Percentiles rank a stretch among this genome's conserved stretches.
Evolutionary conservation across 2,113 vertebrate species (phyloP).

Genomic region (Vulpes vulpes): DNA sequence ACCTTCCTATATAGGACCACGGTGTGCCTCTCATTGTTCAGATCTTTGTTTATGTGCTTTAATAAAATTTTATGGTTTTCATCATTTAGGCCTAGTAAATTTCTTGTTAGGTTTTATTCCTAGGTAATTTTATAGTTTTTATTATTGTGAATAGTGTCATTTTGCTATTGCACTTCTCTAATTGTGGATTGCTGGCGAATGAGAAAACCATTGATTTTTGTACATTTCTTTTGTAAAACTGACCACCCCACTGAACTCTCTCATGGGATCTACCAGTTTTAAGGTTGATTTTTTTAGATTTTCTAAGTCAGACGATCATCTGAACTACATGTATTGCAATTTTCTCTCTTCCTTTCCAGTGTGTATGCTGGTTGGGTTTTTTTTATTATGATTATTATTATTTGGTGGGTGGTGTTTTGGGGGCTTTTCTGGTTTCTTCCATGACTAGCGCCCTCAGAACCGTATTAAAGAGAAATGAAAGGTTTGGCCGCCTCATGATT

Average conservation of each 20-base stretch:
- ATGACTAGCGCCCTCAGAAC: neutral
- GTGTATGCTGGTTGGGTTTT: neutral
- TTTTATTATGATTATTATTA: neutral
- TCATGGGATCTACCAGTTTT: constrained; percentile 58
- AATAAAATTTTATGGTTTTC: constrained; percentile 64
- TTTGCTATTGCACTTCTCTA: constrained; percentile 64
- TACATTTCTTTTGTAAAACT: constrained; percentile 50
- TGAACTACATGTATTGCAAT: constrained; percentile 21
- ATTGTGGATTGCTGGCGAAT: constrained; percentile 59
- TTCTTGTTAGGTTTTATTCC: constrained; percentile 54
- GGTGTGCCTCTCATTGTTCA: neutral
- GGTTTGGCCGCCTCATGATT: neutral
- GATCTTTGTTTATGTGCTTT: constrained; percentile 45
- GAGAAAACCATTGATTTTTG: constrained; percentile 69
- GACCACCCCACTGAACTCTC: constrained; percentile 48
- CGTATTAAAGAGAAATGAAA: neutral
- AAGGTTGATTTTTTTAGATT: constrained; percentile 65
- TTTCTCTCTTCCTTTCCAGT: constrained; percentile 2
- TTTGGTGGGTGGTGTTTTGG: neutral
- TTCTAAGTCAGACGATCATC: constrained; percentile 39
- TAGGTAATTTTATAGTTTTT: constrained; percentile 41
- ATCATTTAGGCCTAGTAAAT: constrained; percentile 31
- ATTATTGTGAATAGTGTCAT: neutral
- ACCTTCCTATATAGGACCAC: neutral
- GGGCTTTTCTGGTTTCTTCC: neutral